Evolutionary conservation across 2,113 vertebrate species (phyloP), one percentile per base, ranked within the genome.

Genomic region (Cinclus cinclus): DNA sequence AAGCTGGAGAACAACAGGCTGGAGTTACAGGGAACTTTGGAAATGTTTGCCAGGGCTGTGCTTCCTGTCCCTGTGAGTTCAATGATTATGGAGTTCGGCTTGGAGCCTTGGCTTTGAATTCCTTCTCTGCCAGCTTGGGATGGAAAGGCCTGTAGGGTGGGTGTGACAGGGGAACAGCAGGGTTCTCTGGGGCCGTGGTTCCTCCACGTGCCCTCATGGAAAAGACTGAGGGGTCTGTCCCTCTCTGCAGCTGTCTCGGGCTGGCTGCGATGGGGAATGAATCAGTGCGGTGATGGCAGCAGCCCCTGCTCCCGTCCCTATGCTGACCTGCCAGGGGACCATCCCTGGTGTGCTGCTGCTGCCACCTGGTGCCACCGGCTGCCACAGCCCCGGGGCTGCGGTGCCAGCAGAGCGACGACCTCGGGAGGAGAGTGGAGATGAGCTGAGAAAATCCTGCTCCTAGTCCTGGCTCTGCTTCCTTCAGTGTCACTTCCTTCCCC

Each of bases 291-390:
- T 0, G 8, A n/a, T 24, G 31, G 78, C 77, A 74, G 84, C 0
- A 7, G 37, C 19, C 59, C 53, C 53, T 3, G 30, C 70, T 73
- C 30, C 47, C 14, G 10, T 4, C 56, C 64, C 80, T 19, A 83
- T 19, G 59, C 59, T 20, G 73, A 21, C n/a, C 90, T 77, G 85
- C 63, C 81, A 69, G 71, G 76, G 65, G 30, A 80, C 22, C 25
- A 2, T 91, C 68, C 63, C 68, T 71, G n/a, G 31, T 30, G 52
- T 87, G 59, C 74, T 97, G 89, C 74, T 97, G 89, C 95, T 97
- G 96, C 95, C 96, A 95, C 95, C 94, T 96, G 92, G 68, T 95
- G 93, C 92, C 89, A 70, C 83, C 15, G 3, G 20, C 79, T 47
- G 68, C 56, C 62, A 33, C 8, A 11, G 47, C 33, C 17, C 55